Conservation (phyloP, 64 coral and sea anemone genomes). For the Porites australiensis region DNA sequence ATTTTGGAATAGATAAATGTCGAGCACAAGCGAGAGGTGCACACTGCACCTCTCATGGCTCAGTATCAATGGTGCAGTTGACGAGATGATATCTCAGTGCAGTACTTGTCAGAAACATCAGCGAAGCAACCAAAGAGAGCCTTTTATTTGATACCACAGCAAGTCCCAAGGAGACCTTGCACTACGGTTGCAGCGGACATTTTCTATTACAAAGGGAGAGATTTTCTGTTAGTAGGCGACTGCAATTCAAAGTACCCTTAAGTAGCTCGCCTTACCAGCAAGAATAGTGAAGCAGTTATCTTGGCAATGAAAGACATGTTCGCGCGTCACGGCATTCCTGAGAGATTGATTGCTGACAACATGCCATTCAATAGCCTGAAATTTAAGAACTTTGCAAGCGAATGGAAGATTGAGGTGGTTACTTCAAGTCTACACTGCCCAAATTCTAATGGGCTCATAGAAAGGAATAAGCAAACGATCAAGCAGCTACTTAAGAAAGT, state of each 20-base stretch:
- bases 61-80: too few relatives aligned
- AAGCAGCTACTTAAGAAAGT: conserved; percentile 32
- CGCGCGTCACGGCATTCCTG: conserved; percentile 8
- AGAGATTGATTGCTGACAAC: conserved; percentile 21
- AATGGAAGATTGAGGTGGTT: background rate
- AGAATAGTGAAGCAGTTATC: too few relatives aligned
- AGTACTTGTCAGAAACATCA: too few relatives aligned
- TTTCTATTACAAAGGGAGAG: conserved; percentile 34
- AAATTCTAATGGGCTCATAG: conserved; percentile 23
- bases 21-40: too few relatives aligned
- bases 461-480: conserved; percentile 24
- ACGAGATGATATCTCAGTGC: too few relatives aligned
- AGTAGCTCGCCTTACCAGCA: too few relatives aligned
- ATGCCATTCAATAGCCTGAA: conserved; percentile 11
- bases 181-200: background rate
- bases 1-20: too few relatives aligned
- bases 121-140: too few relatives aligned
- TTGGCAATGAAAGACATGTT: conserved; percentile 1
- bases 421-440: conserved; percentile 11
- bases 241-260: conserved; percentile 26
- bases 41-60: too few relatives aligned
- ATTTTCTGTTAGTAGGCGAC: conserved; percentile 37
- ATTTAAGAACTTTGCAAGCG: conserved; percentile 13
- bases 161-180: background rate
- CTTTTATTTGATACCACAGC: background rate